Evolutionary conservation across 1,140 invertebrate genomes (phyloP), one percentile per base, ranked within the genome.

Genomic region (Eciton burchellii): DNA sequence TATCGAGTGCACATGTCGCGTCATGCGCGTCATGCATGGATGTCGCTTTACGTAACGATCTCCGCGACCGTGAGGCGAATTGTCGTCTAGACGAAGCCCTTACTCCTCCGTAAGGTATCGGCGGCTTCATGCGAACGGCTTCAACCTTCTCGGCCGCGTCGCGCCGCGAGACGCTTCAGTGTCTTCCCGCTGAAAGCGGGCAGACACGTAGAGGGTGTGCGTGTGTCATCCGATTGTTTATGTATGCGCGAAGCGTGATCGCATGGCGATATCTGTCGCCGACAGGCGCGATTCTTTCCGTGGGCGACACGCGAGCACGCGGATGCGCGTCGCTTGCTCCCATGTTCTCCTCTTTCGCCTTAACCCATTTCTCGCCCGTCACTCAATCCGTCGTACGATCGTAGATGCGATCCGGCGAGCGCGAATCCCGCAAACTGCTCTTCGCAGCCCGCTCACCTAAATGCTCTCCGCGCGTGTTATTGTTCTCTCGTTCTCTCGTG

Each of bases 141-240:
- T n/a, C n/a, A n/a, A 57, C 49, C 68, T 79, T 68, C 63, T 68
- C 63, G 73, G 6, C 21, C 54, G 54, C 21, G 35, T 6, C 41
- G 3, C 47, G 47, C 12, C 65, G 26, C 65, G 43, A 26, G 72
- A 62, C 43, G 43, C 29, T 68, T 68, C 56, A 79, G 21, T 49
- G 49, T 57, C 63, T n/a, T n/a, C 29, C 24, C 62, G 74, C 47
- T 79, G 56, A 79, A 79, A 79, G 49, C 63, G 35, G 35, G 19
- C 35, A 41, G 70, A 59, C 73, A 65, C 73, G 73, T 52, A 54
- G 73, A 43, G 54, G 41, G 49, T 24, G 35, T 19, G 35, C 26
- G 16, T n/a, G 35, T 41, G 60, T 63, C 73, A 47, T 66, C 49
- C 47, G 62, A 70, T 70, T 68, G 65, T 79, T 79, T 79, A 79